Conservation (phyloP, 2,888 invertebrate genomes). For the Schizotus pectinicornis region DNA sequence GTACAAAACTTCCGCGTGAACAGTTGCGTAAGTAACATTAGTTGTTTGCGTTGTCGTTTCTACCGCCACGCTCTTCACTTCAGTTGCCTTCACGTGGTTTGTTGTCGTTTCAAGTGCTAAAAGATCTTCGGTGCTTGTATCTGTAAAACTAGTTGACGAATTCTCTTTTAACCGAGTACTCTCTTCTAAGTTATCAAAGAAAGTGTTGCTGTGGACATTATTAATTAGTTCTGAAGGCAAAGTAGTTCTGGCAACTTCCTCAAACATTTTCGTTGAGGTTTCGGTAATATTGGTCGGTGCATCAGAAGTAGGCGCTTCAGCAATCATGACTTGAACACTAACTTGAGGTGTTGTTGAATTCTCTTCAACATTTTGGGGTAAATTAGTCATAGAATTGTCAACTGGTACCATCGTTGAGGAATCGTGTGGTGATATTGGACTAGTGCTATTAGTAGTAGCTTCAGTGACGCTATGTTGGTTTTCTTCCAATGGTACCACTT, state of each 20-base stretch:
- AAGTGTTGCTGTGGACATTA: slow-evolving; percentile 51
- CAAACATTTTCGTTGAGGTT: slow-evolving; percentile 12
- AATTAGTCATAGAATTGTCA: background rate
- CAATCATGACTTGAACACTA: no score
- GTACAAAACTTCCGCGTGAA: slow-evolving; percentile 45
- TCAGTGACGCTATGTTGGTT: slow-evolving; percentile 28
- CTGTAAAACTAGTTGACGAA: slow-evolving; percentile 12
- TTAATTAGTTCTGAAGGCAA: slow-evolving; percentile 49
- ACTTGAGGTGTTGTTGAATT: no score
- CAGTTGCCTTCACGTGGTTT: slow-evolving; percentile 32
- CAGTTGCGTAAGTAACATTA: slow-evolving; percentile 25
- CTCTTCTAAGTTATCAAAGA: slow-evolving; percentile 39
- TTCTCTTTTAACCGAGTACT: slow-evolving; percentile 15
- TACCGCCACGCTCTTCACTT: slow-evolving; percentile 11
- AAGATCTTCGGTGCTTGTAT: slow-evolving; percentile 53
- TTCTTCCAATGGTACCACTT: slow-evolving; percentile 40
- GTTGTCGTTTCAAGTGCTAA: slow-evolving; percentile 56
- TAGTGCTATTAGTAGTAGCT: slow-evolving; percentile 1
- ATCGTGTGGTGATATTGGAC: background rate
- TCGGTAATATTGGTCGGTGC: slow-evolving; percentile 3
- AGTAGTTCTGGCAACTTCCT: slow-evolving; percentile 24
- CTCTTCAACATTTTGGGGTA: no score
- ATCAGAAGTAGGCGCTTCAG: no score
- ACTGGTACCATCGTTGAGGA: background rate
- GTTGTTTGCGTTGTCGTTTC: slow-evolving; percentile 21